These are phyloP conservation scores for Tragulus kanchil DNA, from an alignment of 2,113 vertebrate species.

Conservation along the genomic window DNA sequence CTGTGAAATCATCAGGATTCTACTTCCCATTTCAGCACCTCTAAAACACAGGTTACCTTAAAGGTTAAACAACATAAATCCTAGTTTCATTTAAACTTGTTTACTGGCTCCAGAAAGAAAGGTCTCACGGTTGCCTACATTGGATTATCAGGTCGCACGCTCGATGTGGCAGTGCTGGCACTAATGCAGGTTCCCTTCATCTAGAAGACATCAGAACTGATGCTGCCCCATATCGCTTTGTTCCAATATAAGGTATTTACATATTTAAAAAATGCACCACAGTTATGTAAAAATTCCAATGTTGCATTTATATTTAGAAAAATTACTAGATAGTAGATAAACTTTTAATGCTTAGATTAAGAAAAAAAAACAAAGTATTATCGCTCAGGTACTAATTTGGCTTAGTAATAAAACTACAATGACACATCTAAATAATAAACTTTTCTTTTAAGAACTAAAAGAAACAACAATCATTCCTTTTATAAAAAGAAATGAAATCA, in stretches of 20 bases:
- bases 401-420: conserved; percentile 16
- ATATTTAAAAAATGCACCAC: conserved; percentile 15
- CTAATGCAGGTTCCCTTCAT: not conserved
- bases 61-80: conserved; percentile 39
- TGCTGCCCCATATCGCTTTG: not conserved
- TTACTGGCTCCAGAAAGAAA: conserved; percentile 12
- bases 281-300: conserved; percentile 11
- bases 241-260: conserved; percentile 13
- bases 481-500: conserved; percentile 39
- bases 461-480: not conserved
- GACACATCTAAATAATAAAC: not conserved
- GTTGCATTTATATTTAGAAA: not conserved
- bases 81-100: conserved; percentile 38
- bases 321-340: too few species aligned
- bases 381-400: not conserved
- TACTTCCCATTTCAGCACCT: not conserved
- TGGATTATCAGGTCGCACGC: not conserved
- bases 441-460: not conserved
- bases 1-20: conserved; percentile 35
- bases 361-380: conserved; percentile 7
- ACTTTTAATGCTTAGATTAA: too few species aligned
- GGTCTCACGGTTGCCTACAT: not conserved
- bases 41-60: not conserved
- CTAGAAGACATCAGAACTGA: not conserved
- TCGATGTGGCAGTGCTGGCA: not conserved